Evolutionary conservation across 64 coral and sea anemone species (phyloP).

Genomic region (Porites australiensis): DNA sequence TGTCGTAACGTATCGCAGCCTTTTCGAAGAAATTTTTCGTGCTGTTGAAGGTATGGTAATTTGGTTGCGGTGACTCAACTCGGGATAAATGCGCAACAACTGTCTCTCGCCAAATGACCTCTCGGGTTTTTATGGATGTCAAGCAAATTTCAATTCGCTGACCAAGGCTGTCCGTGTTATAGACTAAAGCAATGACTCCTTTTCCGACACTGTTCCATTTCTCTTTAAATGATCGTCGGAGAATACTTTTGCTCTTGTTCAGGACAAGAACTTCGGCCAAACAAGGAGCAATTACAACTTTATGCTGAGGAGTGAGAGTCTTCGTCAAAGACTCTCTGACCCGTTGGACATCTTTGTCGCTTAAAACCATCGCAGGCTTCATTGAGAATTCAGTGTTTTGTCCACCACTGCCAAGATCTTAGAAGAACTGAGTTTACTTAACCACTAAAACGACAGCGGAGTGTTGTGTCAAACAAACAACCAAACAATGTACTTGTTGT

Average conservation of each 20-base stretch:
- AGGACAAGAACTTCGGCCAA: conserved; percentile 31
- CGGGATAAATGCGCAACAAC: conserved; percentile 26
- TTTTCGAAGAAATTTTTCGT: conserved; percentile 43
- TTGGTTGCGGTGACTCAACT: conserved; percentile 34
- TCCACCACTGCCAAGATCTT: conserved; percentile 13
- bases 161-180: conserved; percentile 46
- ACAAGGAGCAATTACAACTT: conserved; percentile 44
- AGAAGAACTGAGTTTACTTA: background rate
- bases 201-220: conserved; percentile 24
- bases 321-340: conserved; percentile 32
- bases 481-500: background rate
- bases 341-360: conserved; percentile 23
- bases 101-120: conserved; percentile 27
- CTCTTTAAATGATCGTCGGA: conserved; percentile 36
- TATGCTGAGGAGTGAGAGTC: conserved; percentile 44
- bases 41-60: conserved; percentile 40
- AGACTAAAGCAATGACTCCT: conserved; percentile 37
- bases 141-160: conserved; percentile 44
- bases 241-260: conserved; percentile 28
- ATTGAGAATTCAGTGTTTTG: conserved; percentile 37
- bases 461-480: conserved; percentile 23
- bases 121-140: conserved; percentile 28
- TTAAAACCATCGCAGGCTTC: conserved; percentile 51
- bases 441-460: background rate
- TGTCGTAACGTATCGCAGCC: conserved; percentile 24